Base-by-base conservation (phyloP, 2,797 vertebrate species). In the Crax fasciolata region DNA sequence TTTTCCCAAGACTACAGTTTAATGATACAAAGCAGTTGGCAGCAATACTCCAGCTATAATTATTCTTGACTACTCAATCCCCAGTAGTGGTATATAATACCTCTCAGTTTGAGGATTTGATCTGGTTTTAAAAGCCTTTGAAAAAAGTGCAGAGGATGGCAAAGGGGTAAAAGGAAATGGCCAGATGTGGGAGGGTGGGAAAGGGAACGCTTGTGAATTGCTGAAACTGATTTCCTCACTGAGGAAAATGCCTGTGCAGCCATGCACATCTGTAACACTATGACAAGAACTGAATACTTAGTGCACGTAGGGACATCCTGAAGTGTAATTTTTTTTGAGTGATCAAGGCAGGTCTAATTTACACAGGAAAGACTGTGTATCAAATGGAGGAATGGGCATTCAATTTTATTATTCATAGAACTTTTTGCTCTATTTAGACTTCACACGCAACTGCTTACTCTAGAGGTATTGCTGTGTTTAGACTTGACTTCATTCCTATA, bases 41-140 rank as follows among this genome's bases (percentile, higher is more conserved):
- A 96, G 87, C 79, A 77, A 13, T 83, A 58, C 57, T 93, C 55
- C 70, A 55, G 35, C 91, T 93, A 17, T 72, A 83, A 88, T 94
- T 95, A 89, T 94, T 95, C 82, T 84, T 78, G 82, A 92, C 84
- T 89, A 55, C 81, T 87, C 74, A 79, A 0, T 93, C 78, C 70
- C 35, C 28, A 78, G 41, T 38, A 80, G 82, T 78, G 79, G 49
- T 83, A 92, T 86, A 72, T 87, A 92, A 92, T 94, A 92, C 84
- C 32, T n/a, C 25, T 13, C 49, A 68, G 57, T 84, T 48, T 77
- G 79, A 91, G 84, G 82, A 97, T 97, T 58, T 94, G 93, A 95
- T 96, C 95, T 78, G 79, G 54, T 93, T 93, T 96, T 87, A 95
- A 96, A 96, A 95, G 95, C 61, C 79, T 95, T 39, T 10, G 87